These are phyloP conservation scores for Tokudaia muenninki DNA, from an alignment of 2,797 vertebrate genomes.

Conservation along the genomic window DNA sequence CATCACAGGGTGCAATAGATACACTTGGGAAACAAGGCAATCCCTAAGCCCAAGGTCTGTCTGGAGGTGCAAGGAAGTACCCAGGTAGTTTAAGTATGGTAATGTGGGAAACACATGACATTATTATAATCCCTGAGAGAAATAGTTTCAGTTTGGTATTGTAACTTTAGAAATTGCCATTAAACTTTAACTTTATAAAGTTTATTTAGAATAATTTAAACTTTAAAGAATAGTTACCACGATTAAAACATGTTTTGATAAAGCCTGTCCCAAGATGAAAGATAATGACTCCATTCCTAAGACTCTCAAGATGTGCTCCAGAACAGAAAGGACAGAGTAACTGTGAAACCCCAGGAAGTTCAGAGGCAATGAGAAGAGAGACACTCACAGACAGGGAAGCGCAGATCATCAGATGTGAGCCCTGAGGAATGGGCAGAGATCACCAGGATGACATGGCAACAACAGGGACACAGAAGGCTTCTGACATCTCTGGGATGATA, in stretches of 20 bases:
- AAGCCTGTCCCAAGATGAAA: neutral
- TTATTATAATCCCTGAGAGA: neutral
- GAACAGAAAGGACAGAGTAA: neutral
- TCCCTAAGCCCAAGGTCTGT: neutral
- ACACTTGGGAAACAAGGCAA: neutral
- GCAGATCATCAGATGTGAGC: neutral
- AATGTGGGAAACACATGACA: neutral
- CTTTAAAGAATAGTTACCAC: neutral
- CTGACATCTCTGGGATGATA: neutral
- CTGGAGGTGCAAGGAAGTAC: too few relatives aligned
- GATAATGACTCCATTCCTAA: neutral
- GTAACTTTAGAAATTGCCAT: neutral
- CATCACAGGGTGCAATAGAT: neutral
- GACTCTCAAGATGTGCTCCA: neutral
- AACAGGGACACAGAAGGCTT: neutral
- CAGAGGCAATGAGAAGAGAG: neutral
- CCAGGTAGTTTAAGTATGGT: neutral
- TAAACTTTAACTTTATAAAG: slow-evolving; percentile 21
- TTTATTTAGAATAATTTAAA: slow-evolving; percentile 31
- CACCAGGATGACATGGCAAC: neutral
- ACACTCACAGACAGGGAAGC: neutral
- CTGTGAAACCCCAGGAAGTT: neutral
- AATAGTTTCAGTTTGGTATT: neutral
- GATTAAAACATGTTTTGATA: neutral
- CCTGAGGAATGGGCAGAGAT: neutral